Evolutionary conservation across 2,888 invertebrate species (phyloP).

Genomic region (Tiliacea citrago): DNA sequence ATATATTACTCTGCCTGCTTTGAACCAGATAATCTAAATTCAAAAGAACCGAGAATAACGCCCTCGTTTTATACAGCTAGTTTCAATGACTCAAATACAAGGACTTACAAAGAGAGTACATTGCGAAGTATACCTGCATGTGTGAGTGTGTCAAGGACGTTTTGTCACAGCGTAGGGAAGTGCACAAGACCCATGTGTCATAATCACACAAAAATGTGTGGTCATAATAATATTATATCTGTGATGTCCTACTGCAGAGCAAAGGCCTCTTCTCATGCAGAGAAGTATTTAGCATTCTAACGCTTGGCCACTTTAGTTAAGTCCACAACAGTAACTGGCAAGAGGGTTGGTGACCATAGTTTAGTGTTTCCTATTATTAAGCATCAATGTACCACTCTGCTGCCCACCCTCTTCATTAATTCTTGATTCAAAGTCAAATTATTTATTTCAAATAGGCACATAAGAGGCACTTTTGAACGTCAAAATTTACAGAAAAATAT

Average conservation of each 20-base stretch:
- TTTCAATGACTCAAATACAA: conserved; percentile 36
- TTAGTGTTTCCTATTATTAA: background rate
- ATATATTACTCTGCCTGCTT: background rate
- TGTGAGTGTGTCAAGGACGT: conserved; percentile 4
- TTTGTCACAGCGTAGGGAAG: background rate
- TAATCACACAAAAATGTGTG: background rate
- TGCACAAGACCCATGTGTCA: conserved; percentile 1
- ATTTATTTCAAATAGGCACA: too few relatives aligned
- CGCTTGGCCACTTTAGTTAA: background rate
- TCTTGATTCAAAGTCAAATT: too few relatives aligned
- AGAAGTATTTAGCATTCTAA: background rate
- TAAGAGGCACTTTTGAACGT: too few relatives aligned
- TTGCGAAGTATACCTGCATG: conserved; percentile 5
- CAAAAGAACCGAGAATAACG: conserved; percentile 2
- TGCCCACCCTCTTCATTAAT: background rate
- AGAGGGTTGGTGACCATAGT: background rate
- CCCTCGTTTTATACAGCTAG: conserved; percentile 4
- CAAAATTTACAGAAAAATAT: too few relatives aligned
- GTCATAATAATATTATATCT: too few relatives aligned
- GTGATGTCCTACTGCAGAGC: too few relatives aligned
- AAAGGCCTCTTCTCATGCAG: background rate
- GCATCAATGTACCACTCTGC: background rate
- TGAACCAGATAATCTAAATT: conserved; percentile 13
- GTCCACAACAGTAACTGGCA: background rate
- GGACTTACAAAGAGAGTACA: conserved; percentile 15